Percentiles rank a stretch among this genome's conserved stretches.
Evolutionary conservation across 2,888 invertebrate species (phyloP).

Genomic region (Ceriagrion tenellum): DNA sequence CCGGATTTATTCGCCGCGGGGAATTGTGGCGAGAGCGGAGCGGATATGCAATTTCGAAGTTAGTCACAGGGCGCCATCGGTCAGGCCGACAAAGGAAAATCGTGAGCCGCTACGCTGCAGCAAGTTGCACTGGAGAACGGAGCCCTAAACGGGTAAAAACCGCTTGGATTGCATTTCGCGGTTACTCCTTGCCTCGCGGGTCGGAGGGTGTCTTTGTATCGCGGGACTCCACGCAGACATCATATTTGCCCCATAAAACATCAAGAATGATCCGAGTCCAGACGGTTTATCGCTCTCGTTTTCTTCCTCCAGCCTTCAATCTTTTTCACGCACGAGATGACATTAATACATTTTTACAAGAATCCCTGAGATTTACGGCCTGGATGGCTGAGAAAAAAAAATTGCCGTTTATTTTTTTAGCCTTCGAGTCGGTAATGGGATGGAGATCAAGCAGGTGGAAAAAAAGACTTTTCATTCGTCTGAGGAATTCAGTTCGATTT

Average conservation of each 20-base stretch:
- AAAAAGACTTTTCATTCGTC: background rate
- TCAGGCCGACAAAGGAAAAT: background rate
- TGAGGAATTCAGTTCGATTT: background rate
- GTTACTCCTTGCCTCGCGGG: background rate
- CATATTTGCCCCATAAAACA: background rate
- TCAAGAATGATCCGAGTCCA: background rate
- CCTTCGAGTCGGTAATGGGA: background rate
- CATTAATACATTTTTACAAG: background rate
- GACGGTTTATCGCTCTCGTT: background rate
- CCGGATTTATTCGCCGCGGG: background rate
- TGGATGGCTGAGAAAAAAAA: no score
- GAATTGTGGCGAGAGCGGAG: background rate
- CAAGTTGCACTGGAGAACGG: background rate
- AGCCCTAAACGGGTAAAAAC: background rate
- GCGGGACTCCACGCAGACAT: background rate
- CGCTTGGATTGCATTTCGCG: background rate
- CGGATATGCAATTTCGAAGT: background rate
- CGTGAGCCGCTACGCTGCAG: background rate
- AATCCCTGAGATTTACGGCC: background rate
- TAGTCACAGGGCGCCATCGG: slow-evolving; percentile 9
- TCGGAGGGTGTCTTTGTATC: background rate
- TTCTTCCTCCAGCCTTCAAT: background rate
- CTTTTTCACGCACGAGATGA: background rate
- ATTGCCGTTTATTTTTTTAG: background rate
- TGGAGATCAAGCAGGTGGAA: background rate